Percentiles rank a stretch among this genome's conserved stretches.
Evolutionary conservation across 2,797 vertebrate species (phyloP).

Genomic region (Bovichtus variegatus): DNA sequence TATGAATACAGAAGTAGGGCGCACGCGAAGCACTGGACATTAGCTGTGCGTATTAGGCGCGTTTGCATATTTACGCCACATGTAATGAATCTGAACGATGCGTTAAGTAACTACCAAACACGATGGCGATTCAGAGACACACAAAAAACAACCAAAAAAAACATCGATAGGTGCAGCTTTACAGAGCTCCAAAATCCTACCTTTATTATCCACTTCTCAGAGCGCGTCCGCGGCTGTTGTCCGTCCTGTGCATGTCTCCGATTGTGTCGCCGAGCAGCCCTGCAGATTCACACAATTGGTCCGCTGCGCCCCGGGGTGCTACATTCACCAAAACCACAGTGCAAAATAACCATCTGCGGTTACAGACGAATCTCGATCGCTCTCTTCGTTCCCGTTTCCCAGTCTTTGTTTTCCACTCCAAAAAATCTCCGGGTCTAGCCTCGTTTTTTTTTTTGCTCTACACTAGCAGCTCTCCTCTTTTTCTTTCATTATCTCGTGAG

Average conservation of each 20-base stretch:
- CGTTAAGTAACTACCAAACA: constrained; percentile 15
- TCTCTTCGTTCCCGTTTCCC: constrained; percentile 3
- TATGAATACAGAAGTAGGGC: constrained; percentile 38
- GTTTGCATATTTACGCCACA: constrained; percentile 42
- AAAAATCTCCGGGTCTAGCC: constrained; percentile 61
- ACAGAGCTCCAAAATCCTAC: constrained; percentile 31
- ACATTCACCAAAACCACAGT: constrained; percentile 69
- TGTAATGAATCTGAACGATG: constrained; percentile 25
- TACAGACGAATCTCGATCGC: constrained; percentile 16
- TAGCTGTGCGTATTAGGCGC: not conserved
- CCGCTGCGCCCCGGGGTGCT: constrained; percentile 75
- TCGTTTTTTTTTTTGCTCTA: constrained; percentile 55
- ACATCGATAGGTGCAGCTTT: not conserved
- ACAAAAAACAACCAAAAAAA: not conserved
- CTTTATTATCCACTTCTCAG: constrained; percentile 69
- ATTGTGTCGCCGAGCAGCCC: constrained; percentile 73
- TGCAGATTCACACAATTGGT: constrained; percentile 79
- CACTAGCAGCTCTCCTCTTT: constrained; percentile 80
- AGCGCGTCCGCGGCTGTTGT: constrained; percentile 70
- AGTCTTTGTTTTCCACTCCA: constrained; percentile 52
- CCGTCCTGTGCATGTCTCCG: constrained; percentile 77
- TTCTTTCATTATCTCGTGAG: constrained; percentile 88
- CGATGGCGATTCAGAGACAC: not conserved
- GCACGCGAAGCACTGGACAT: constrained; percentile 24
- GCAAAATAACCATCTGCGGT: constrained; percentile 49